phyloP scores from a whole-genome alignment of 2,113 vertebrate species.

The Grantiella picta region DNA sequence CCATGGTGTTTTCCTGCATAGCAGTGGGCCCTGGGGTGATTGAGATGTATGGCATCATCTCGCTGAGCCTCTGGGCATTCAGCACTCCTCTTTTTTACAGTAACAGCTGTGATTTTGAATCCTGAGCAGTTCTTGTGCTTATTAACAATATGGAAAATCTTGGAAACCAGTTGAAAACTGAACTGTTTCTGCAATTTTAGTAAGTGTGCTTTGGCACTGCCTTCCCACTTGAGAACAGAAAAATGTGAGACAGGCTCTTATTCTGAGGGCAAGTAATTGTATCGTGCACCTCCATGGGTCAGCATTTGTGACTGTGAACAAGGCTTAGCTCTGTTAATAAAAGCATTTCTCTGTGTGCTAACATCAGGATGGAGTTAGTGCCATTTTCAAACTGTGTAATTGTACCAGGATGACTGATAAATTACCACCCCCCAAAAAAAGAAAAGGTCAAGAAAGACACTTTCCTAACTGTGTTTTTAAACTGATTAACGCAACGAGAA shows the following conservation, averaged over 20 bases:
- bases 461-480: background rate
- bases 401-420: background rate
- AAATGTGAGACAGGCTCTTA: background rate
- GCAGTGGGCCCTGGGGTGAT: background rate
- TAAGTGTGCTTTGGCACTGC: background rate
- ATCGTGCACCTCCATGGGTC: background rate
- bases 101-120: background rate
- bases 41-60: rapidly evolving
- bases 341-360: background rate
- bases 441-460: constrained; percentile 3
- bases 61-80: background rate
- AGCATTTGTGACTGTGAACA: background rate
- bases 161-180: background rate
- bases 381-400: background rate
- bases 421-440: background rate
- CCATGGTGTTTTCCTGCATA: background rate
- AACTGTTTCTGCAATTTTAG: background rate
- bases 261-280: background rate
- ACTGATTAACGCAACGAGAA: background rate
- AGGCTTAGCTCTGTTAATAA: background rate
- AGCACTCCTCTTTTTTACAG: background rate
- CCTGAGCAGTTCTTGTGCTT: background rate
- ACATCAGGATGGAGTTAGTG: background rate
- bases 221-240: background rate
- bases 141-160: background rate